phyloP scores from a whole-genome alignment of 2,797 vertebrate species.

The Potorous gilbertii region DNA sequence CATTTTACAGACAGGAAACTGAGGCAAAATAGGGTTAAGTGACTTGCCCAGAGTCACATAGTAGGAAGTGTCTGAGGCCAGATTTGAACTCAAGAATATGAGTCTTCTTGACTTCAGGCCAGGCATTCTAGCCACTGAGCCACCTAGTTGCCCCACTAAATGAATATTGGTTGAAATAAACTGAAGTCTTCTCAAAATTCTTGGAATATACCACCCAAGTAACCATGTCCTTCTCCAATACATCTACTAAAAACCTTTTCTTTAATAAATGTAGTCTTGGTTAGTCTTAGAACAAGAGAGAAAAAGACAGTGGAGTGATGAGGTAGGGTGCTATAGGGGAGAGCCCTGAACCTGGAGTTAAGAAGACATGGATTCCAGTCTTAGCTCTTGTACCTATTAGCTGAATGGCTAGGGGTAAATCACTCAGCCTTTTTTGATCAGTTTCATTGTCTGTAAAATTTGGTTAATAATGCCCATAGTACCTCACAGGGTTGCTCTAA shows the following conservation, averaged over 20 bases:
- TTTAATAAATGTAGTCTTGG: not conserved
- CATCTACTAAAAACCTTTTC: not conserved
- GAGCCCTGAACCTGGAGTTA: not conserved
- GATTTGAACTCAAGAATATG: not conserved
- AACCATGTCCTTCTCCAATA: not conserved
- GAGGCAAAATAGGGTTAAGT: not conserved
- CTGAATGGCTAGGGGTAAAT: not conserved
- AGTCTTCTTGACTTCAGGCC: not conserved
- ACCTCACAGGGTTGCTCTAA: not conserved
- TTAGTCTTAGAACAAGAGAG: not conserved
- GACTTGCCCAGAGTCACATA: too few species aligned
- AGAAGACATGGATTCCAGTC: not conserved
- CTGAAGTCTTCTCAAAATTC: not conserved
- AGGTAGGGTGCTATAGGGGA: not conserved
- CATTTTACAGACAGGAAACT: not conserved
- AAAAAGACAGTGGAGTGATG: not conserved
- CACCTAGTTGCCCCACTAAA: not conserved
- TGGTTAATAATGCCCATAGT: not conserved
- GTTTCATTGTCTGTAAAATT: not conserved
- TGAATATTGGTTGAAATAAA: not conserved
- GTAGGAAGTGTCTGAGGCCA: not conserved
- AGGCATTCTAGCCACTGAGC: not conserved
- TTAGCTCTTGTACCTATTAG: not conserved
- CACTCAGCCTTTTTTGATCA: not conserved
- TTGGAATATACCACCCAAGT: not conserved